phyloP scores from a whole-genome alignment of 2,888 invertebrate species.

The Cephus nigrinus region DNA sequence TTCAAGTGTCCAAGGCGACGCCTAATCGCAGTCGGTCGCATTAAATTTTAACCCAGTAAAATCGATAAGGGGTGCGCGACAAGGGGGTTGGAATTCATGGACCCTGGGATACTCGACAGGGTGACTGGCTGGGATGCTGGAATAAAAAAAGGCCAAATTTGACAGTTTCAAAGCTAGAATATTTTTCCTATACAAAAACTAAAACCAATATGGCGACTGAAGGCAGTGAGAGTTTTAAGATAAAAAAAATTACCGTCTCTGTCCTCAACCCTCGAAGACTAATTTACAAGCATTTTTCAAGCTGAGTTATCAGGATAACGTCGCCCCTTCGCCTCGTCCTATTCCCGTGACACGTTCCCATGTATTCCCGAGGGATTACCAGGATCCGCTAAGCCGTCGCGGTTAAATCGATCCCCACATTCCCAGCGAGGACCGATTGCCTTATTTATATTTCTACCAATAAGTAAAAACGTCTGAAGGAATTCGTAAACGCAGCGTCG shows the following conservation, averaged over 20 bases:
- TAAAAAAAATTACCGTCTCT: neutral
- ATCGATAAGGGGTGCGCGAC: neutral
- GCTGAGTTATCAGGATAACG: constrained; percentile 50
- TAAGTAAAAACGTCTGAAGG: neutral
- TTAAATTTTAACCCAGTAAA: neutral
- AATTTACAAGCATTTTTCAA: constrained; percentile 55
- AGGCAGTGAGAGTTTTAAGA: neutral
- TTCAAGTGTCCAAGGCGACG: neutral
- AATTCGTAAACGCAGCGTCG: constrained; percentile 32
- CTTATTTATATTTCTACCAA: constrained; percentile 45
- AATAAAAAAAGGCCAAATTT: neutral
- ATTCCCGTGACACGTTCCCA: constrained; percentile 42
- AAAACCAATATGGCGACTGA: neutral
- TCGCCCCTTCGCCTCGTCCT: constrained; percentile 8
- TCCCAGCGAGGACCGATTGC: constrained; percentile 40
- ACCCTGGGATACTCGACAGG: neutral
- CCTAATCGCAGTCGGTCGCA: neutral
- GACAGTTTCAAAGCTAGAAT: neutral
- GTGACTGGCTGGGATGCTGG: neutral
- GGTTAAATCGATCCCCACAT: constrained; percentile 44
- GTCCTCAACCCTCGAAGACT: constrained; percentile 30
- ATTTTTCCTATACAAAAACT: neutral
- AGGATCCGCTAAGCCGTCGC: constrained; percentile 57
- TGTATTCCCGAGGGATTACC: constrained; percentile 58
- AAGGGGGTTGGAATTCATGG: neutral